Base-by-base conservation (phyloP, 2,888 invertebrate species). In the Trichopoda pennipes region DNA sequence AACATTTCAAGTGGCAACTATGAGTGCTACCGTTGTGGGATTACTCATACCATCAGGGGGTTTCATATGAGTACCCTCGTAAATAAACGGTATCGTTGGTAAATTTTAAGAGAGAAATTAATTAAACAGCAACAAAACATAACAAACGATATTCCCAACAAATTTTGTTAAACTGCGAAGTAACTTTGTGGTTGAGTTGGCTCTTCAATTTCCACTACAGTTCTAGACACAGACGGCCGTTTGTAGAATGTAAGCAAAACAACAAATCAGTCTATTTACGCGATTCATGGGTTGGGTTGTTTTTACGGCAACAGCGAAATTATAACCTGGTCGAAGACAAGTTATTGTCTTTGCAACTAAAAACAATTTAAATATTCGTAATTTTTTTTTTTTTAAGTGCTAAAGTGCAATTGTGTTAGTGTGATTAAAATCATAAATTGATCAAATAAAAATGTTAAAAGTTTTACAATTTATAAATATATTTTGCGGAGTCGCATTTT, bases 91-190 rank as follows among this genome's bases (percentile, higher is more conserved):
- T 79, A 38, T 79, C 47, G 14, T 73, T 79, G 66, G 60, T 79
- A 68, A 66, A 38, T 56, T 55, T 58, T 51, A 19, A 49, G 51
- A 70, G 81, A 81, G 76, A 53, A 69, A 42, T 61, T 61, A 63
- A 56, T 63, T 58, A 49, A 51, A 35, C 51, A 64, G 60, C 58
- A 66, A 44, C n/a, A 64, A 42, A 23, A 42, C 23, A 53, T 23
- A 58, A 58, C 28, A 61, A 78, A 77, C 51, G 79, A 66, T 79
- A 79, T 79, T 74, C 35, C 38, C 68, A 76, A 76, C 70, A 60
- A 61, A 21, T 28, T 53, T 47, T 68, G 16, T 61, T 66, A 56
- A 76, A 42, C 68, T 58, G 63, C 44, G 35, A 53, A 73, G 44
- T 32, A 32, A 75, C 60, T n/a, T 60, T 12, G 35, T 70, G n/a